These are phyloP conservation scores for Chloroceryle inda DNA, from an alignment of 2,797 vertebrate species.

Conservation along the genomic window DNA sequence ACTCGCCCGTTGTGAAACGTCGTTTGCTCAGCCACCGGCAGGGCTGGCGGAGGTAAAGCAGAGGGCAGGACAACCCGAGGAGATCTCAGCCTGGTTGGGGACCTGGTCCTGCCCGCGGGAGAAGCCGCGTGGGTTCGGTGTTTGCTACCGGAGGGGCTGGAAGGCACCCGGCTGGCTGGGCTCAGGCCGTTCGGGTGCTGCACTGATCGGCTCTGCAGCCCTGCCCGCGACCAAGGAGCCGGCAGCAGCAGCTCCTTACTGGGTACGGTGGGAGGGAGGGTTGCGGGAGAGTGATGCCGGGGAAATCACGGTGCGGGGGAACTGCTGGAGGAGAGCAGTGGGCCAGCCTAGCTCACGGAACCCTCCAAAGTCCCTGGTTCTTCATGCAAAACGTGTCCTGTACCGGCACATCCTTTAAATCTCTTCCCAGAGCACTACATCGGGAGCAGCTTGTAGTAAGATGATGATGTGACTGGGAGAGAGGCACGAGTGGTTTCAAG, in stretches of 20 bases:
- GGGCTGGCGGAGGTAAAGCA: neutral
- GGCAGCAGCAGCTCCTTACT: neutral
- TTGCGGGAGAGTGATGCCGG: neutral
- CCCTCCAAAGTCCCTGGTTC: fast-evolving
- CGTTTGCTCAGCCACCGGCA: neutral
- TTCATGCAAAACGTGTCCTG: neutral
- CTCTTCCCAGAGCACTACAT: neutral
- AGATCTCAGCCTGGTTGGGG: neutral
- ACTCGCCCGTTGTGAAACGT: neutral
- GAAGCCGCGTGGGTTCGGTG: fast-evolving
- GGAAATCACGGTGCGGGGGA: fast-evolving
- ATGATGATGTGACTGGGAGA: neutral
- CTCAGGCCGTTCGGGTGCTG: fast-evolving
- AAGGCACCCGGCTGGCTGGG: neutral
- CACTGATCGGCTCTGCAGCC: neutral
- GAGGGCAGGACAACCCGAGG: neutral
- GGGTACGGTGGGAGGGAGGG: neutral
- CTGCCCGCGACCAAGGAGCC: fast-evolving
- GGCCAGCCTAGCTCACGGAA: neutral
- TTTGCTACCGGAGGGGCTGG: neutral
- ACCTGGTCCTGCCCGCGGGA: neutral
- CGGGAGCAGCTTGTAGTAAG: neutral
- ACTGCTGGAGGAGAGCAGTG: fast-evolving
- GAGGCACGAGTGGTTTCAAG: neutral
- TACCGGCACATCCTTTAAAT: neutral